phyloP scores from a whole-genome alignment of 2,888 invertebrate species.

The Morpho helenor region DNA sequence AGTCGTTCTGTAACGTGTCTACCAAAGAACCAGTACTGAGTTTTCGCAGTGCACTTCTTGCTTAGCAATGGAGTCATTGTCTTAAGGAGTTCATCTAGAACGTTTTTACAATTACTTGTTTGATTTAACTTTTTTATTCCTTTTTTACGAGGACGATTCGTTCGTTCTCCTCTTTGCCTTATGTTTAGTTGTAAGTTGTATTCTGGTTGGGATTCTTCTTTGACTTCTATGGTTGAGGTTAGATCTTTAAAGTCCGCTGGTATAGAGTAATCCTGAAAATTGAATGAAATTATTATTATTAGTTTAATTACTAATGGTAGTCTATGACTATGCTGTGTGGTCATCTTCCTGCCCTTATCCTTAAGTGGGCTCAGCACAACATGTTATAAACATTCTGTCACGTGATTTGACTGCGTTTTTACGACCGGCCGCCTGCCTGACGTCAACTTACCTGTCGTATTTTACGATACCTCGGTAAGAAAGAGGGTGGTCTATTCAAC shows the following conservation, averaged over 20 bases:
- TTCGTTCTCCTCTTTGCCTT: conserved; percentile 49
- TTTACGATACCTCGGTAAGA: no score
- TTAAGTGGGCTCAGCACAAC: no score
- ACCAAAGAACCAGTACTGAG: conserved; percentile 59
- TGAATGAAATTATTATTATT: conserved; percentile 3
- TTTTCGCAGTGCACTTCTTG: conserved; percentile 18
- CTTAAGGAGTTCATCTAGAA: conserved; percentile 52
- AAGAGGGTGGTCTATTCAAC: no score
- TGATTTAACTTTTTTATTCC: conserved; percentile 30
- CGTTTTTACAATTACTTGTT: conserved; percentile 43
- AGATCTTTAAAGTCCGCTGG: conserved; percentile 28
- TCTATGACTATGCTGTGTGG: background rate
- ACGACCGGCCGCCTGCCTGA: no score
- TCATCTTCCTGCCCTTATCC: no score
- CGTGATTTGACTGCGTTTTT: no score
- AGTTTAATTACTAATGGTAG: background rate
- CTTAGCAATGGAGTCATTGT: conserved; percentile 49
- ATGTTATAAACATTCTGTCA: no score
- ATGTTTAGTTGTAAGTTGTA: conserved; percentile 39
- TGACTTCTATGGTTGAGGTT: conserved; percentile 31
- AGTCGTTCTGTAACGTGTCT: conserved; percentile 59
- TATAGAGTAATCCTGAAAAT: conserved; percentile 33
- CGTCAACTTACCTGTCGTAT: no score
- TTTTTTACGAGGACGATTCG: conserved; percentile 50
- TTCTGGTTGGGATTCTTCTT: conserved; percentile 46